Conservation (phyloP, 2,113 vertebrate species). For the Indicator indicator region DNA sequence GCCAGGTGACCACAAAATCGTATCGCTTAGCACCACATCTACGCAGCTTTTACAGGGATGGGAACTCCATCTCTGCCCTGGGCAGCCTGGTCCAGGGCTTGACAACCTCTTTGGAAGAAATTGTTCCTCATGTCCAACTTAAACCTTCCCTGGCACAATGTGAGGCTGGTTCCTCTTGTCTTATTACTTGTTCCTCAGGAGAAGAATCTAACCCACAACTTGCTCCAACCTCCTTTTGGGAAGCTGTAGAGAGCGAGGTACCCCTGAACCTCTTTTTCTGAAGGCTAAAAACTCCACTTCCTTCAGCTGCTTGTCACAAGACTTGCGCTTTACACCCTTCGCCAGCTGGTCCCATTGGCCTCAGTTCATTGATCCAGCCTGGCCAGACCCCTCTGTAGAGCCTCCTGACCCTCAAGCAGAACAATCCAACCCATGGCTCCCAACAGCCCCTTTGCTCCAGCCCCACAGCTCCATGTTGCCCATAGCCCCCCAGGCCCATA, state of each 20-base stretch:
- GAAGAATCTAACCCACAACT: not conserved
- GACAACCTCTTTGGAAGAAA: not conserved
- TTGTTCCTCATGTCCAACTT: not conserved
- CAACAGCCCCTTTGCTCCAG: not conserved
- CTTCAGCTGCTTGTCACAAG: not conserved
- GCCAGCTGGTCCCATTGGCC: not conserved
- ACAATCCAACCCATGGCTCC: not conserved
- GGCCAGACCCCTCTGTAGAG: not conserved
- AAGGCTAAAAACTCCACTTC: not conserved
- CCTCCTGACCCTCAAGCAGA: not conserved
- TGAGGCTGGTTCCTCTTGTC: not conserved
- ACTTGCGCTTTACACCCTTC: not conserved
- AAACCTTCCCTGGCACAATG: not conserved
- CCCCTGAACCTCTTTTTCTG: no score
- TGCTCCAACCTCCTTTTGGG: not conserved
- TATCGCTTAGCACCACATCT: no score
- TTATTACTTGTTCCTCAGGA: not conserved
- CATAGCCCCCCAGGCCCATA: fast-evolving
- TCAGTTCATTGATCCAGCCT: not conserved
- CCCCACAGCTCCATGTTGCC: fast-evolving
- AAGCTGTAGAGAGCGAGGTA: no score
- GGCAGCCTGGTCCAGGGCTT: not conserved
- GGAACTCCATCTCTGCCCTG: not conserved
- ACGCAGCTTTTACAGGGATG: no score
- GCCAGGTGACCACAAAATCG: not conserved